Evolutionary conservation across 2,113 vertebrate genomes (phyloP), one percentile per base, ranked within the genome.

Genomic region (Apeltes quadracus): DNA sequence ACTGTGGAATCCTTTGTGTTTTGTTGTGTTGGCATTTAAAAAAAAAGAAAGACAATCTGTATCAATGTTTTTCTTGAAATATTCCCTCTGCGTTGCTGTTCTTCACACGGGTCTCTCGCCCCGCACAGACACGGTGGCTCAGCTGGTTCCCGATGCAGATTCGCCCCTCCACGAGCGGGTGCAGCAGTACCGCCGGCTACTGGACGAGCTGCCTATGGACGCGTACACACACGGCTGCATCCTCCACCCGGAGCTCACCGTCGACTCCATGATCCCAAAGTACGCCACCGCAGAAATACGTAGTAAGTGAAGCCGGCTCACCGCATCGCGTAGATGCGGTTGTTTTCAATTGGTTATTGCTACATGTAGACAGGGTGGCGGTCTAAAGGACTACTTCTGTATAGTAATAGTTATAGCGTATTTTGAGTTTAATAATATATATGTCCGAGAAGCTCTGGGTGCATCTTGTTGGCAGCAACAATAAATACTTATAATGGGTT

Each of bases 201-300:
- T 99, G 90, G 98, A 99, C 32, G 95, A 94, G 0, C 93, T 99
- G 53, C 98, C 98, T 82, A 99, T 99, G 98, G 98, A 99, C 0
- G 98, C 96, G 73, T 99, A 99, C 94, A 99, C 98, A 0, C 98
- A 99, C 2, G 98, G 98, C 92, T 99, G 98, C 92, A 99, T 99
- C 92, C 96, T 99, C 79, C 98, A 99, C 77, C 98, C 98, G 0
- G 98, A 99, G 91, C 96, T 99, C 92, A 99, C 98, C 90, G 95
- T 94, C 0, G 98, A 99, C 94, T 99, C 98, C 89, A 98, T 99
- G 98, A 99, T 99, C 93, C 98, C 98, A 94, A 99, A 99, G 95
- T 99, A 99, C 66, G 98, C 98, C 93, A 99, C 97, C 32, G 95
- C 96, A 70, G 98, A 99, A 95, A 99, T 99, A 94, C 97, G 98